Percentiles rank a stretch among this genome's conserved stretches.
phyloP scores from a whole-genome alignment of 2,888 invertebrate genomes.

The Perdita meconis region DNA sequence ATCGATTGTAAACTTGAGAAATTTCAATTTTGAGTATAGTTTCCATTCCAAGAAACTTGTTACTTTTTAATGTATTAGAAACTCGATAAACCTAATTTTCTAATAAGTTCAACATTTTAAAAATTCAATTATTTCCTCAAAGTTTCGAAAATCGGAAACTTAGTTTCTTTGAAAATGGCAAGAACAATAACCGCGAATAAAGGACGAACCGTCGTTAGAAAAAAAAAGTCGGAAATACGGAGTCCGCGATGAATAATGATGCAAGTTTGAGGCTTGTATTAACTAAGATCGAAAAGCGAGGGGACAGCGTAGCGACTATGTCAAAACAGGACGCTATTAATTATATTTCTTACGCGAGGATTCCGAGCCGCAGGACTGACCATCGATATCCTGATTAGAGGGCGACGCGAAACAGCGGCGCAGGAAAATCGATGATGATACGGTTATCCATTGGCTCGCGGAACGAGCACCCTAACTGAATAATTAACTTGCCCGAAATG shows the following conservation, averaged over 20 bases:
- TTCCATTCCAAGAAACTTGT: too few relatives aligned
- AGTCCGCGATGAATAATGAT: constrained; percentile 45
- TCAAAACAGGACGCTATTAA: constrained; percentile 64
- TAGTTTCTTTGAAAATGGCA: not conserved
- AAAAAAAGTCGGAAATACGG: not conserved
- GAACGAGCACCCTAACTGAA: constrained; percentile 24
- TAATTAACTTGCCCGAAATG: constrained; percentile 30
- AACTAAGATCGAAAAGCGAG: constrained; percentile 43
- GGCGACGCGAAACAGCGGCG: constrained; percentile 7
- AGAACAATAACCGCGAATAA: constrained; percentile 2
- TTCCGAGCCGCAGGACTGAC: constrained; percentile 8
- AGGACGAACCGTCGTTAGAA: not conserved
- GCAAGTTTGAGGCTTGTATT: constrained; percentile 49
- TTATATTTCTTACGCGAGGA: constrained; percentile 62
- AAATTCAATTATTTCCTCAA: too few relatives aligned
- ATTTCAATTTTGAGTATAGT: too few relatives aligned
- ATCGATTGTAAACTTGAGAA: too few relatives aligned
- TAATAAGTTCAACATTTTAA: too few relatives aligned
- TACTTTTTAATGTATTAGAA: too few relatives aligned
- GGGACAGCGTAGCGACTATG: constrained; percentile 49
- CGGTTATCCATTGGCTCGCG: not conserved
- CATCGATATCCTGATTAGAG: constrained; percentile 24
- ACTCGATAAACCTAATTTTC: too few relatives aligned
- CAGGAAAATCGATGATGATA: constrained; percentile 22
- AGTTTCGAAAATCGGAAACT: not conserved